A percentile compares a stretch with the other conserved stretches of the same genome.
phyloP scores from a whole-genome alignment of 1,140 invertebrate species.

The Druon quercuslanigerum region DNA sequence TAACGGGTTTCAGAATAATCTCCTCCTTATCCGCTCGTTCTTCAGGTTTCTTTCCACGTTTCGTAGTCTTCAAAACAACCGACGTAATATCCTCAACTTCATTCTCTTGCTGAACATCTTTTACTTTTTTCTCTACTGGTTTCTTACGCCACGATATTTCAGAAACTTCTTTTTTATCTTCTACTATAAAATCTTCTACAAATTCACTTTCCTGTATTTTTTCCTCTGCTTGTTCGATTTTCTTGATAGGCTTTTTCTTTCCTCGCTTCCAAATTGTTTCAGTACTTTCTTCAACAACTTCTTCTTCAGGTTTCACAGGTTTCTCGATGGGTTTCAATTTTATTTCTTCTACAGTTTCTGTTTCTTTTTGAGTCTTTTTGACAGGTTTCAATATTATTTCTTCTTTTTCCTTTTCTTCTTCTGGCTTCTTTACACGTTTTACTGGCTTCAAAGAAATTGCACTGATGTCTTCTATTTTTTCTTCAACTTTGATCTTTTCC shows the following conservation, averaged over 20 bases:
- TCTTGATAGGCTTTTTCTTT: too few relatives aligned
- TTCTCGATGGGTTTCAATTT: conserved; percentile 42
- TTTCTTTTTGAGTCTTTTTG: conserved; percentile 56
- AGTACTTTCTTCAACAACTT: conserved; percentile 54
- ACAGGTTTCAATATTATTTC: conserved; percentile 34
- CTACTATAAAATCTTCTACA: neutral
- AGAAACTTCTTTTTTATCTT: conserved; percentile 46
- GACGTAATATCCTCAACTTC: too few relatives aligned
- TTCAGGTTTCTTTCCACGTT: conserved; percentile 46
- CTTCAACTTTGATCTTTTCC: conserved; percentile 41
- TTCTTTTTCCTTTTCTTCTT: conserved; percentile 44
- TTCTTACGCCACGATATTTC: neutral
- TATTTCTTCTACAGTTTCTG: conserved; percentile 70
- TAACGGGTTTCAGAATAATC: conserved; percentile 66
- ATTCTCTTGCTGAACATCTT: conserved; percentile 6
- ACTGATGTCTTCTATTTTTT: conserved; percentile 44
- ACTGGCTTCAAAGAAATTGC: conserved; percentile 46
- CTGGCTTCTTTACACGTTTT: conserved; percentile 41
- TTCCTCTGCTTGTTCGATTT: conserved; percentile 57
- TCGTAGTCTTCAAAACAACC: conserved; percentile 32
- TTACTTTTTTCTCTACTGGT: neutral
- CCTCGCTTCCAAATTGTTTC: conserved; percentile 33
- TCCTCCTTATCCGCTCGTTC: conserved; percentile 55
- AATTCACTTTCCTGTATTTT: conserved; percentile 14
- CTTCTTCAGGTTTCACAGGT: conserved; percentile 15